Percentiles rank a stretch among this genome's conserved stretches.
Evolutionary conservation across 2,797 vertebrate species (phyloP).

Genomic region (Lacerta agilis): DNA sequence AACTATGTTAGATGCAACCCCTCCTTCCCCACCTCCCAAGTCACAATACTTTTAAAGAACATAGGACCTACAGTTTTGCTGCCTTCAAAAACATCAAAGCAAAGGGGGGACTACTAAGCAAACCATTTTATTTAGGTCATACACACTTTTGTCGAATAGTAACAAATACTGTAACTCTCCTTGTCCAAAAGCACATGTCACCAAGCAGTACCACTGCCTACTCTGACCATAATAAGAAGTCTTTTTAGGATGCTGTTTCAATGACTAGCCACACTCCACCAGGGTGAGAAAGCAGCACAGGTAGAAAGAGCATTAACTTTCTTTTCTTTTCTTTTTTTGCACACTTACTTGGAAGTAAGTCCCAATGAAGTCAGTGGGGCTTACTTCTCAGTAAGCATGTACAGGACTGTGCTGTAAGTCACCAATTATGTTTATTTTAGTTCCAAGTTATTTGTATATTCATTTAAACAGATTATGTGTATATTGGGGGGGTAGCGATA

Average conservation of each 20-base stretch:
- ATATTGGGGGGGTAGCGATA: too few species aligned
- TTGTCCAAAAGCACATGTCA: neutral
- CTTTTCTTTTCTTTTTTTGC: neutral
- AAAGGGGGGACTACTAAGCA: neutral
- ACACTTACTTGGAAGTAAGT: neutral
- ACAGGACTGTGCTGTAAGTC: neutral
- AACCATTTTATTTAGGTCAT: neutral
- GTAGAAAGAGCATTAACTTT: neutral
- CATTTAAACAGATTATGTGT: neutral
- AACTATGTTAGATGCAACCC: conserved; percentile 22
- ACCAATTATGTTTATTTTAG: neutral
- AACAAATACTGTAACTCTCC: neutral
- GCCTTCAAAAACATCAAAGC: conserved; percentile 37
- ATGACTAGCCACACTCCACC: neutral
- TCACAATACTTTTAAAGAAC: conserved; percentile 24
- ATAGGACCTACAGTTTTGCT: neutral
- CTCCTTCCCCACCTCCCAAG: neutral
- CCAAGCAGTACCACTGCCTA: neutral
- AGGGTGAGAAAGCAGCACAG: neutral
- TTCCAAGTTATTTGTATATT: neutral
- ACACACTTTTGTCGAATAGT: neutral
- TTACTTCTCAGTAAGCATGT: neutral
- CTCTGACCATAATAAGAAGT: neutral
- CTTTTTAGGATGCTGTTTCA: neutral
- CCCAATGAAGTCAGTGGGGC: neutral